A percentile compares a stretch with the other conserved stretches of the same genome.
These are phyloP conservation scores for Campaea margaritaria DNA, from an alignment of 2,888 invertebrate genomes.

Conservation along the genomic window DNA sequence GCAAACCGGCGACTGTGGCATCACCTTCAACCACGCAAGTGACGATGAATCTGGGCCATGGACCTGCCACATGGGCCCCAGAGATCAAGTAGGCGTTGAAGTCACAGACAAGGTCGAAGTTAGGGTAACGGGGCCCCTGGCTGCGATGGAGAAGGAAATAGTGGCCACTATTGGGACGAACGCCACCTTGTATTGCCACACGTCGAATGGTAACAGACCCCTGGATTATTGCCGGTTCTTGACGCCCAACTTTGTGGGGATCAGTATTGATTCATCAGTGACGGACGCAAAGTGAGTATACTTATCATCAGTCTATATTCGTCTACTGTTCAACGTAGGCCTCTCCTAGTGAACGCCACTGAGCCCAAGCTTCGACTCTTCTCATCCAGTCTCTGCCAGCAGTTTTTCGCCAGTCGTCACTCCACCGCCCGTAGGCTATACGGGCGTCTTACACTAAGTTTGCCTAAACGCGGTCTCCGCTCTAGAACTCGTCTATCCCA, in stretches of 20 bases:
- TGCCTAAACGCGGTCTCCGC: too few species aligned
- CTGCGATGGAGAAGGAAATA: conserved; percentile 61
- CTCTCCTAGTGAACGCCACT: too few species aligned
- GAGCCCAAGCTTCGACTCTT: too few species aligned
- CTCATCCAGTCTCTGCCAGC: too few species aligned
- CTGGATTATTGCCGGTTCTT: conserved; percentile 81
- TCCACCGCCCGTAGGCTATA: too few species aligned
- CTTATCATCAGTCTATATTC: not conserved
- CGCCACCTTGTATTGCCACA: conserved; percentile 71
- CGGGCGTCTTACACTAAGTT: too few species aligned
- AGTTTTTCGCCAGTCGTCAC: too few species aligned
- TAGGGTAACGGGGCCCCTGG: conserved; percentile 74
- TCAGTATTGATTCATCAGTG: conserved; percentile 70
- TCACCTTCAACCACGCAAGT: conserved; percentile 65
- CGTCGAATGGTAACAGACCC: conserved; percentile 68
- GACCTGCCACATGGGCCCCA: conserved; percentile 80
- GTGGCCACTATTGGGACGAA: conserved; percentile 48
- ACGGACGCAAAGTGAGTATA: conserved; percentile 68
- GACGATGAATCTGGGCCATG: conserved; percentile 69
- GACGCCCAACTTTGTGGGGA: conserved; percentile 67
- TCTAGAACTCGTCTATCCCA: too few species aligned
- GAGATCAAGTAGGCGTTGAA: conserved; percentile 65
- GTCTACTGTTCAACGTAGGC: too few species aligned
- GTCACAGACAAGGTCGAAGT: conserved; percentile 62
- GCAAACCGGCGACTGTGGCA: conserved; percentile 75